These are phyloP conservation scores for Himalopsyche japonica DNA, from an alignment of 2,888 invertebrate genomes.

Conservation along the genomic window DNA sequence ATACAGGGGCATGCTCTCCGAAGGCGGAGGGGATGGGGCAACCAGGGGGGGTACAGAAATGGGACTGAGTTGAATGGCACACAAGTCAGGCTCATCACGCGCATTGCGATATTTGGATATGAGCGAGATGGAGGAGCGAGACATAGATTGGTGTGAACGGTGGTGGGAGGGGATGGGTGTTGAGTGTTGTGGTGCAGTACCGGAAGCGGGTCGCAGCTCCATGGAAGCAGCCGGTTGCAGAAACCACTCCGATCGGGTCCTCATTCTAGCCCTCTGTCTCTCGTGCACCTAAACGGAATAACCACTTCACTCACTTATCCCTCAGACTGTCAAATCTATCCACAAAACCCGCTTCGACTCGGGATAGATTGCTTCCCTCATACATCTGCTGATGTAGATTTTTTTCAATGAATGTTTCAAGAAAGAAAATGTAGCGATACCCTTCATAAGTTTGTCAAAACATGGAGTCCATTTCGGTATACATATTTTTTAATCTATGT, in stretches of 20 bases:
- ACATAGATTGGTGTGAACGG: conserved; percentile 40
- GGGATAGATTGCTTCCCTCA: not conserved
- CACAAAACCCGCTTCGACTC: not conserved
- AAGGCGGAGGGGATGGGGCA: conserved; percentile 44
- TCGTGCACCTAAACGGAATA: conserved; percentile 78
- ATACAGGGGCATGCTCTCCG: conserved; percentile 57
- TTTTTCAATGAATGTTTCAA: not conserved
- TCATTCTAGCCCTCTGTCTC: conserved; percentile 94
- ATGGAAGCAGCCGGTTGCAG: conserved; percentile 70
- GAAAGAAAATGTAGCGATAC: no score
- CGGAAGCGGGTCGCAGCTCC: conserved; percentile 52
- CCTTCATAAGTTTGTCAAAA: no score
- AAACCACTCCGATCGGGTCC: conserved; percentile 97
- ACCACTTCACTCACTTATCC: conserved; percentile 21
- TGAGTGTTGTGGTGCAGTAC: conserved; percentile 46
- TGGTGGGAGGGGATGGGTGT: conserved; percentile 39
- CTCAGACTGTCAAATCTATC: not conserved
- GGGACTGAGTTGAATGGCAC: conserved; percentile 56
- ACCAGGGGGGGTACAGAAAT: conserved; percentile 42
- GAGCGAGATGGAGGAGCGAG: conserved; percentile 42
- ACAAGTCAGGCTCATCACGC: not conserved
- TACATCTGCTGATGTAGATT: not conserved
- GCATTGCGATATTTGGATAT: not conserved
- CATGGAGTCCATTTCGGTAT: no score
- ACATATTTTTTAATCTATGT: no score